A percentile compares a stretch with the other conserved stretches of the same genome.
These are phyloP conservation scores for Chelmon rostratus DNA, from an alignment of 2,797 vertebrate genomes.

Conservation along the genomic window DNA sequence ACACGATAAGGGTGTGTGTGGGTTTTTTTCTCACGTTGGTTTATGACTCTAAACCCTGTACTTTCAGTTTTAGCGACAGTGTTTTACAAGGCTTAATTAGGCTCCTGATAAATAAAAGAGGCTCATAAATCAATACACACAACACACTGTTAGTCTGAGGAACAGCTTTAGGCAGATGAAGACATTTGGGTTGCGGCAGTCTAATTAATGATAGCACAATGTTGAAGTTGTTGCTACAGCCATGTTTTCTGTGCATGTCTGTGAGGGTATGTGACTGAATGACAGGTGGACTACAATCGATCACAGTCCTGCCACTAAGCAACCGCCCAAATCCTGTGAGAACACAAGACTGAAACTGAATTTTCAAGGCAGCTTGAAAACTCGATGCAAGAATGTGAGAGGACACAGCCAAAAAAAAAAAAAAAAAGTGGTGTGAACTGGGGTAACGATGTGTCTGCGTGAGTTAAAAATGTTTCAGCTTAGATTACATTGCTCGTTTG, in stretches of 20 bases:
- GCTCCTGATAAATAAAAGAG: slow-evolving; percentile 26
- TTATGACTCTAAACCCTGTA: too few relatives aligned
- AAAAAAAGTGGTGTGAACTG: neutral
- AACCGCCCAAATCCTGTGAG: neutral
- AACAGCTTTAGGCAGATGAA: slow-evolving; percentile 9
- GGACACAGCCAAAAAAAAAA: too few relatives aligned
- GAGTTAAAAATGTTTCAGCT: neutral
- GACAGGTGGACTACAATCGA: neutral
- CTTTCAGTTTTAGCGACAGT: slow-evolving; percentile 48
- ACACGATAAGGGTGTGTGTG: neutral
- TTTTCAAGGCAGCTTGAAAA: neutral
- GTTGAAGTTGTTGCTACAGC: too few relatives aligned
- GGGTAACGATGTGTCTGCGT: neutral
- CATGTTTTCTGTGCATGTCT: neutral
- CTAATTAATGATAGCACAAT: too few relatives aligned
- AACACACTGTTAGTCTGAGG: neutral
- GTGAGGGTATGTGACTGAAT: neutral
- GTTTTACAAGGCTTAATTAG: slow-evolving; percentile 47
- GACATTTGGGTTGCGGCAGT: slow-evolving; percentile 34
- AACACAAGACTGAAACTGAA: neutral
- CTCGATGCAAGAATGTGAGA: neutral
- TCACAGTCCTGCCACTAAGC: neutral
- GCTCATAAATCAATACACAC: slow-evolving; percentile 48
- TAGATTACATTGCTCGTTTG: too few relatives aligned
- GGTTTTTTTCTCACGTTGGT: too few relatives aligned